Base-by-base conservation (phyloP, 2,797 vertebrate genomes). In the Rhodeus uyekii region DNA sequence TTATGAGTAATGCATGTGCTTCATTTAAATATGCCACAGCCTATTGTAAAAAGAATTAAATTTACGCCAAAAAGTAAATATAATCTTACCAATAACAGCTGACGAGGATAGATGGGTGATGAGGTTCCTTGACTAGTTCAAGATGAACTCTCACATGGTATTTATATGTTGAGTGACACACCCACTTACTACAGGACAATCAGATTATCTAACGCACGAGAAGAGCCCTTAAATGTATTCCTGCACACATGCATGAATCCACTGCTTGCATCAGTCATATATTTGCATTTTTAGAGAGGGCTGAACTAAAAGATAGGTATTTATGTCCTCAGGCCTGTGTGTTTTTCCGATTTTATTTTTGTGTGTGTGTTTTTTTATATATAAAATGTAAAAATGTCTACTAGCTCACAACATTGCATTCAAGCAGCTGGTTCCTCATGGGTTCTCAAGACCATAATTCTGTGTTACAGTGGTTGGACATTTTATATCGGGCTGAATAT, bases 81-180 rank as follows among this genome's bases (percentile, higher is more conserved):
- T 46, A 32, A 53, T 50, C 71, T 81, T 75, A 74, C 71, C 60
- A 53, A 53, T 27, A 65, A 48, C 44, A 16, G 80, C 27, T 29
- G n/a, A 0, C n/a, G 53, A 80, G 8, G 36, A 53, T 24, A 42
- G 55, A 50, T n/a, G 46, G 14, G 34, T 39, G 71, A 65, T 80
- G 64, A 32, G 24, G 16, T 39, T 71, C 50, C 85, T 44, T 85
- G 74, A 13, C 68, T 76, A 64, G n/a, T 81, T 39, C 74, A 27
- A 53, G 69, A 63, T 44, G 82, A 36, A 53, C 50, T 39, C 61
- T 81, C 90, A 83, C 89, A 79, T 89, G 87, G 83, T 72, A 91
- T 93, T 93, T 90, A 92, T 92, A 78, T 34, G 88, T 77, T 78
- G 61, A 48, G 60, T 68, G 76, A 67, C 91, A 93, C 94, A 91